Evolutionary conservation across 2,797 vertebrate genomes (phyloP), one percentile per base, ranked within the genome.

Genomic region (Manis crassicaudata): DNA sequence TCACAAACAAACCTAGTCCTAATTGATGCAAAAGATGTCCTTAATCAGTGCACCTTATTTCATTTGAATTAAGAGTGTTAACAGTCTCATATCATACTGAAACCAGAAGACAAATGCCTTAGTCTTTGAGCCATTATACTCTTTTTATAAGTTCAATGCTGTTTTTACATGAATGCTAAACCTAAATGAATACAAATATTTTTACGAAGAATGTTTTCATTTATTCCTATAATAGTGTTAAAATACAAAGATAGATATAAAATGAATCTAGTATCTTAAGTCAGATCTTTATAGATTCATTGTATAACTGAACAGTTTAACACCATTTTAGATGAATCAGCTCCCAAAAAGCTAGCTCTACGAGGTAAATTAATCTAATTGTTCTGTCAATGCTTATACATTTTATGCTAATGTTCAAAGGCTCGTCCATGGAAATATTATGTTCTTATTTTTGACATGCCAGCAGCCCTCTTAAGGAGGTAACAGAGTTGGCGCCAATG

Each of bases 221-320:
- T 85, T 96, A 56, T 67, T 75, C 14, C 10, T 95, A 96, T 96
- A 95, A 94, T 92, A 76, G 96, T 88, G 82, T 92, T 96, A 91
- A 97, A 97, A 85, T 32, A 43, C 54, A 82, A 86, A 83, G 80
- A 96, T 81, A 97, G 97, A 97, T 94, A 87, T 25, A 89, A 97
- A 94, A 67, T 92, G 79, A 97, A 94, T 91, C 75, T 97, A 96
- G 83, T 76, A 91, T 87, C 70, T 96, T 79, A 68, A 82, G 80
- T 88, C 92, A 96, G 70, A n/a, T 96, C 96, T 85, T 96, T 87
- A 84, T 40, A 92, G 23, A 97, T 80, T 29, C 76, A 50, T 82
- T 58, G 56, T 94, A 92, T 88, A 88, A 88, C 65, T 95, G 52
- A 93, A 88, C 23, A 96, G 27, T 93, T 40, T 29, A 96, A 52